Percentiles rank a stretch among this genome's conserved stretches.
Conservation (phyloP, 2,113 vertebrate species). For the Aspiorhynchus laticeps region DNA sequence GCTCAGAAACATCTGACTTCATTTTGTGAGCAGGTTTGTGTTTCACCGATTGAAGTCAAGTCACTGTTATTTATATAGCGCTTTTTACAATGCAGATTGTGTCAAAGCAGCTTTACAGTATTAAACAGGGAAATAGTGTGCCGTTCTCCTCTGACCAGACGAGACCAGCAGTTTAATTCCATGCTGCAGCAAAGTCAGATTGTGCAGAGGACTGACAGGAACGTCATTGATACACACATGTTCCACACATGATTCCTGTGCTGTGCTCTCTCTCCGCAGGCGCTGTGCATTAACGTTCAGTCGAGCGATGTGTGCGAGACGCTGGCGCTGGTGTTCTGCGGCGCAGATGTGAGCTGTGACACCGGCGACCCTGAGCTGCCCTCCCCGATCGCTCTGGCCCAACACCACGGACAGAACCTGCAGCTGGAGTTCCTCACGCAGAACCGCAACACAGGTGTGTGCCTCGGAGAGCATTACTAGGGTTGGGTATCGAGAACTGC, state of each 20-base stretch:
- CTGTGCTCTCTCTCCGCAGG: constrained; percentile 69
- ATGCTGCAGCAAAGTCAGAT: too few species aligned
- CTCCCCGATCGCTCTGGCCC: constrained; percentile 79
- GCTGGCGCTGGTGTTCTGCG: constrained; percentile 89
- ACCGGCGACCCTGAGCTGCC: constrained; percentile 79
- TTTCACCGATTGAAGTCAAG: too few species aligned
- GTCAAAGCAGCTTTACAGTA: too few species aligned
- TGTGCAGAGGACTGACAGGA: too few species aligned
- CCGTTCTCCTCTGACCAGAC: too few species aligned
- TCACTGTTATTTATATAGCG: too few species aligned
- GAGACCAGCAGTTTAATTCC: too few species aligned
- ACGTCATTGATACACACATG: not conserved
- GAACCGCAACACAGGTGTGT: constrained; percentile 87
- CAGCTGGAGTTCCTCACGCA: constrained; percentile 89
- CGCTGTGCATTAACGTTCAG: constrained; percentile 87
- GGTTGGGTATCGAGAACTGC: too few species aligned
- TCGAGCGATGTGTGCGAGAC: constrained; percentile 91
- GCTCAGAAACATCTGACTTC: not conserved
- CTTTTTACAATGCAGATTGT: too few species aligned
- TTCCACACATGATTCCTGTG: not conserved
- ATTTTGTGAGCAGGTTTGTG: not conserved
- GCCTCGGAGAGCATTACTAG: not conserved
- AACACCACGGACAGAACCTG: constrained; percentile 79
- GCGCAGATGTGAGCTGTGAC: constrained; percentile 85
- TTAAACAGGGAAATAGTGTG: too few species aligned